Evolutionary conservation across 2,888 invertebrate species (phyloP).

Genomic region (Heteromurus nitidus): DNA sequence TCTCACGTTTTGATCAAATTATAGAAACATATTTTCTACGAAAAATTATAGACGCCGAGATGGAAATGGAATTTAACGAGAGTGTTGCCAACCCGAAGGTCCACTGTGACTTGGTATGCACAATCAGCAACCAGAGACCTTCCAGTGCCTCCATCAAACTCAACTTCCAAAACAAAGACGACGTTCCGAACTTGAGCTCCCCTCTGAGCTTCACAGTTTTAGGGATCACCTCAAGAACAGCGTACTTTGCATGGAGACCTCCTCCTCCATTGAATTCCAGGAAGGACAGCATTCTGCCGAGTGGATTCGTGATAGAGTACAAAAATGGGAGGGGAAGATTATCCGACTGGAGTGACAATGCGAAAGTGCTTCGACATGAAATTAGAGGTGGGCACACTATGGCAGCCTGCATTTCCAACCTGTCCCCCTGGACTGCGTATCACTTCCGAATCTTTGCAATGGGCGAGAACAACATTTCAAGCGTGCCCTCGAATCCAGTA

Average conservation of each 20-base stretch:
- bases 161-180: constrained; percentile 36
- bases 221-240: constrained; percentile 43
- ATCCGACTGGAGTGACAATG: constrained; percentile 44
- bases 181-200: constrained; percentile 17
- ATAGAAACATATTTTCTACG: background rate
- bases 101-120: constrained; percentile 47
- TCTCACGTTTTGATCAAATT: background rate
- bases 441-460: constrained; percentile 60
- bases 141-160: constrained; percentile 48
- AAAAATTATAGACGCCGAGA: constrained; percentile 43
- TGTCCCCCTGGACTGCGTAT: constrained; percentile 62
- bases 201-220: constrained; percentile 53
- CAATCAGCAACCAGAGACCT: constrained; percentile 14
- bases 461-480: constrained; percentile 46
- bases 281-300: too few relatives aligned
- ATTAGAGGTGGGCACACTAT: constrained; percentile 38
- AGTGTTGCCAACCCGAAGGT: constrained; percentile 39
- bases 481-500: too few relatives aligned
- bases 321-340: constrained; percentile 53
- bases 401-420: constrained; percentile 47
- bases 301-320: constrained; percentile 65
- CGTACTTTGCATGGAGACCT: constrained; percentile 53
- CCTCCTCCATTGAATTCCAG: constrained; percentile 5
- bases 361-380: constrained; percentile 43
- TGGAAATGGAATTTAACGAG: constrained; percentile 59